Base-by-base conservation (phyloP, 2,888 invertebrate species). In the Xanthorhoe spadicearia region DNA sequence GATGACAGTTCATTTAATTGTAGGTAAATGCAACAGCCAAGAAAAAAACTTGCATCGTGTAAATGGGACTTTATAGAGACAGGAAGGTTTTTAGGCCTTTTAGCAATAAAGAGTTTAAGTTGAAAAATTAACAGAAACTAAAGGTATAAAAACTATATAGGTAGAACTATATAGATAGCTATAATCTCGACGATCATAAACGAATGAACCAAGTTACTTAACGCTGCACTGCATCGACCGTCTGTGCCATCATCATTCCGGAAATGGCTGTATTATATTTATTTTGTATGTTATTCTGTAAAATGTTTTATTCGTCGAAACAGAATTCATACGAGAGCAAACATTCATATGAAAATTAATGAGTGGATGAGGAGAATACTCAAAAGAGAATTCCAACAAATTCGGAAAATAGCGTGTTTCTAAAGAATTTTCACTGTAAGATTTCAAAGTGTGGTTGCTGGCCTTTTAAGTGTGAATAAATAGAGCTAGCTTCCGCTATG, bases 391-490 rank as follows among this genome's bases (percentile, higher is more conserved):
- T 32, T 49, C 46, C 10, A 9, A 35, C 10, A 38, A 49, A 49
- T 61, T 49, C 19, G 49, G 23, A 8, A 50, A 63, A 46, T 52
- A 46, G 28, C 57, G 52, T 57, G 51, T 43, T 57, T 51, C 46
- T 52, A 32, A 57, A 52, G 57, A 57, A 23, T 57, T 57, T 63
- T n/a, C 15, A 32, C 51, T 57, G 49, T 55, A 55, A 50, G 49
- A 38, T 61, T 61, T 55, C 32, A 32, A 32, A 6, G 32, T 32
- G 32, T 32, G 32, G 46, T 28, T 53, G 23, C 51, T 9, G 23
- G 9, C 18, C 48, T 53, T 53, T 51, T 51, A 19, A 38, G 15
- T 10, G 1, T 32, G 32, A 32, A 7, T 2, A 32, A 32, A 48
- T 43, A 43, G 7, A 48, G 17, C 17, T 48, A n/a, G n/a, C 48